These are phyloP conservation scores for Dicyrtomina minuta DNA, from an alignment of 2,888 invertebrate species.

Conservation along the genomic window DNA sequence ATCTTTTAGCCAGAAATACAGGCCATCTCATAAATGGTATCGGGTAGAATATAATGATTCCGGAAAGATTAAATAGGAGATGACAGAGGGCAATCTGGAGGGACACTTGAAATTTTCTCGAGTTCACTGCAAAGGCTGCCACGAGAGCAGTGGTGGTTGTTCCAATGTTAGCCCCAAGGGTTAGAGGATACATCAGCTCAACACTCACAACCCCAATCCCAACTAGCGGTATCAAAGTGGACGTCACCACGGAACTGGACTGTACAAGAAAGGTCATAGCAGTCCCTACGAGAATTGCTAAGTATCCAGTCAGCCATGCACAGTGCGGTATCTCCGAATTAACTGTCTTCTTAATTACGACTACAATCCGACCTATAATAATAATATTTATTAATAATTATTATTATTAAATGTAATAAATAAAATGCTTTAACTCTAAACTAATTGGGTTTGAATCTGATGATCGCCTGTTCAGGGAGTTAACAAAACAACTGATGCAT, in stretches of 20 bases:
- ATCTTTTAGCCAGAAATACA: slow-evolving; percentile 58
- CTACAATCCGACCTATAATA: slow-evolving; percentile 59
- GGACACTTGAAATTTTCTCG: no score
- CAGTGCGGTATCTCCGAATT: slow-evolving; percentile 59
- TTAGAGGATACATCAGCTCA: slow-evolving; percentile 57
- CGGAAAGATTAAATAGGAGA: slow-evolving; percentile 62
- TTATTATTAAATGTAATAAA: neutral
- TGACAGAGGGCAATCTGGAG: slow-evolving; percentile 62
- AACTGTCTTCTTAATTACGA: slow-evolving; percentile 57
- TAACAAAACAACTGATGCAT: no score
- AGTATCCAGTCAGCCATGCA: slow-evolving; percentile 60
- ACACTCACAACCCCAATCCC: slow-evolving; percentile 61
- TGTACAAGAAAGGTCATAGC: slow-evolving; percentile 62
- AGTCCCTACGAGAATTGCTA: slow-evolving; percentile 61
- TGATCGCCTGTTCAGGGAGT: no score
- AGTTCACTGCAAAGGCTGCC: slow-evolving; percentile 58
- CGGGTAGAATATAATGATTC: slow-evolving; percentile 62
- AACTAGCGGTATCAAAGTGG: slow-evolving; percentile 63
- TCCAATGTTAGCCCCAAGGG: slow-evolving; percentile 57
- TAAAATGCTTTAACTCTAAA: no score
- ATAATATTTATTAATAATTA: no score
- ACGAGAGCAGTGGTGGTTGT: slow-evolving; percentile 63
- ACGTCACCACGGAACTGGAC: slow-evolving; percentile 63
- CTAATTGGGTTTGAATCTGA: no score
- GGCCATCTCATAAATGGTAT: slow-evolving; percentile 61